Conservation (phyloP, 2,797 vertebrate species). For the Pogonophryne albipinna region DNA sequence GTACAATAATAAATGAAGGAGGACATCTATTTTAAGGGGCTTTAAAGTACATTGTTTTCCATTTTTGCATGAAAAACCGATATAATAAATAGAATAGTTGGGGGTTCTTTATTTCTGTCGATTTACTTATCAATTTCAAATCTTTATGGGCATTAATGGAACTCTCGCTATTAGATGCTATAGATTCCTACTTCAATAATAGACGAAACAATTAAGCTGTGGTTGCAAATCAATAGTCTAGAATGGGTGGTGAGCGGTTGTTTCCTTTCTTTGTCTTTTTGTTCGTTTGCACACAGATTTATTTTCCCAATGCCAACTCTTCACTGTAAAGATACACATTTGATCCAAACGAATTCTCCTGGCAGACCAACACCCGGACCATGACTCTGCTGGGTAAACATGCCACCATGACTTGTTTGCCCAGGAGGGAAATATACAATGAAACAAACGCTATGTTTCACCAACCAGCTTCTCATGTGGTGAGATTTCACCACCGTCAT, state of each 20-base stretch:
- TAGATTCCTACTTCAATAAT: not conserved
- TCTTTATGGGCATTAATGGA: not conserved
- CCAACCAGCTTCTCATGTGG: constrained; percentile 25
- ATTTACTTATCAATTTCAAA: too few relatives aligned
- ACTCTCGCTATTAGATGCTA: not conserved
- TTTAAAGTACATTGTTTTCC: too few relatives aligned
- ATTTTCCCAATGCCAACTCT: constrained; percentile 8
- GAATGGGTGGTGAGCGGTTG: too few relatives aligned
- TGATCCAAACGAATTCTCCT: not conserved
- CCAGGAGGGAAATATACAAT: constrained; percentile 25
- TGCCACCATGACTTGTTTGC: constrained; percentile 20
- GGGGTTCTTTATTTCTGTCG: too few relatives aligned
- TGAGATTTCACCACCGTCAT: constrained; percentile 50
- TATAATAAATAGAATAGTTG: too few relatives aligned
- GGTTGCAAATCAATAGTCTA: not conserved
- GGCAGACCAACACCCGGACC: not conserved
- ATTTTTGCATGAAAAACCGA: too few relatives aligned
- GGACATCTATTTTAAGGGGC: too few relatives aligned
- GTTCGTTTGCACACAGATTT: constrained; percentile 3
- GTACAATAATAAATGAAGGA: too few relatives aligned
- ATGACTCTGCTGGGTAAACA: constrained; percentile 10
- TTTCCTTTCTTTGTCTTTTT: not conserved
- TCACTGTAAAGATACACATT: not conserved
- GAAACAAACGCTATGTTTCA: constrained; percentile 50
- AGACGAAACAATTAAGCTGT: not conserved